Conservation (phyloP, 2,888 invertebrate genomes). For the Chloromyia formosa region DNA sequence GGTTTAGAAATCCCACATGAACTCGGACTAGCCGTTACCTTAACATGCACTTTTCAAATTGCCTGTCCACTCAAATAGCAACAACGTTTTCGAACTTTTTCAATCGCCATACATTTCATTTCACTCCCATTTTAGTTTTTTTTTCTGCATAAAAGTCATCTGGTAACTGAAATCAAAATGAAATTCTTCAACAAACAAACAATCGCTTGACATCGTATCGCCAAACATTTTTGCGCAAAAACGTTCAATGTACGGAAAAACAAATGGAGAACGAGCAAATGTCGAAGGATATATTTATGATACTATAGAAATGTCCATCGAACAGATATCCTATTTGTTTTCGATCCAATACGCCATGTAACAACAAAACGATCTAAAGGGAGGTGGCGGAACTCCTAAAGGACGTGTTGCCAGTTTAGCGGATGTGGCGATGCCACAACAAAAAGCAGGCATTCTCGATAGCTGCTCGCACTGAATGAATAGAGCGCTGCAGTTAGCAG, state of each 20-base stretch:
- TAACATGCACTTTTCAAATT: too few relatives aligned
- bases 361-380: conserved; percentile 43
- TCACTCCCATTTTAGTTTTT: not conserved
- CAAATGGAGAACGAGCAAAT: conserved; percentile 25
- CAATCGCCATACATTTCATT: too few relatives aligned
- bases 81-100: too few relatives aligned
- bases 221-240: conserved; percentile 19
- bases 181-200: conserved; percentile 23
- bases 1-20: too few relatives aligned
- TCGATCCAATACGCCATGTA: conserved; percentile 47
- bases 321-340: conserved; percentile 50
- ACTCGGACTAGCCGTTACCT: too few relatives aligned
- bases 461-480: too few relatives aligned
- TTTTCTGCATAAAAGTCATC: not conserved
- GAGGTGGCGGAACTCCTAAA: conserved; percentile 35
- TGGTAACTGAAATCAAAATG: conserved; percentile 11
- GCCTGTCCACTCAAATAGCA: too few relatives aligned
- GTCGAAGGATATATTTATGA: conserved; percentile 47
- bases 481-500: not conserved
- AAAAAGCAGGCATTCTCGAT: conserved; percentile 5
- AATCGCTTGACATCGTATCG: not conserved
- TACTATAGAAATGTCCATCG: conserved; percentile 48
- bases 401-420: conserved; percentile 41
- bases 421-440: not conserved
- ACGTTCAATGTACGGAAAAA: not conserved